These are phyloP conservation scores for Platanista minor DNA, from an alignment of 2,113 vertebrate species.

Conservation along the genomic window DNA sequence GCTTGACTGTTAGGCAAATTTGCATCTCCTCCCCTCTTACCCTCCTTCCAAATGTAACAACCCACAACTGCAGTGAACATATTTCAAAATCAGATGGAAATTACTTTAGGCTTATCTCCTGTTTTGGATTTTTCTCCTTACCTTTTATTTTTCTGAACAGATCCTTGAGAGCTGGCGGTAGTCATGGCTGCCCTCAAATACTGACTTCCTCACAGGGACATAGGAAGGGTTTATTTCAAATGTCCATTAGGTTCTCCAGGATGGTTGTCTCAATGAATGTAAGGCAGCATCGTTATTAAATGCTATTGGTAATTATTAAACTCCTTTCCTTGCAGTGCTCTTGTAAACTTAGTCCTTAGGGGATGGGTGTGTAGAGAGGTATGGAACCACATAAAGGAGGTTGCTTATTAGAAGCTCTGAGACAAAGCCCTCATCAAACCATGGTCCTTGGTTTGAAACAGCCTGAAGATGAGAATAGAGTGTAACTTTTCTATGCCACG, in stretches of 20 bases:
- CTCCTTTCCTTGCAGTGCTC: background rate
- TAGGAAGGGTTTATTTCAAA: background rate
- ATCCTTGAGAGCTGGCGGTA: background rate
- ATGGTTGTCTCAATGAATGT: background rate
- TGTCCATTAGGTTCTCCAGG: background rate
- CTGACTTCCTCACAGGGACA: conserved; percentile 16
- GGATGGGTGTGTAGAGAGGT: background rate
- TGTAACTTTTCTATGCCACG: background rate
- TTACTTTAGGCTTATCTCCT: conserved; percentile 13
- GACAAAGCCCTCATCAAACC: background rate
- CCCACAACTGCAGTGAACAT: background rate
- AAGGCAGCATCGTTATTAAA: conserved; percentile 40
- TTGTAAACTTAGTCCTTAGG: conserved; percentile 14
- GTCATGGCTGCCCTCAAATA: background rate
- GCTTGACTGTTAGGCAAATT: conserved; percentile 52
- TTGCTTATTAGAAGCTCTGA: background rate
- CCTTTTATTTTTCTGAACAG: conserved; percentile 26
- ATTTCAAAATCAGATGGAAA: conserved; percentile 40
- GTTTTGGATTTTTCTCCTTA: conserved; percentile 32
- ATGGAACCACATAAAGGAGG: background rate
- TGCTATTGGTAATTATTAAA: conserved; percentile 58
- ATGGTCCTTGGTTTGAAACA: background rate
- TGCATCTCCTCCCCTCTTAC: background rate
- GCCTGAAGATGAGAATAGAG: conserved; percentile 1
- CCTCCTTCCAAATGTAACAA: background rate